These are phyloP conservation scores for Coturnix japonica DNA, from an alignment of 2,113 vertebrate species.

Conservation along the genomic window DNA sequence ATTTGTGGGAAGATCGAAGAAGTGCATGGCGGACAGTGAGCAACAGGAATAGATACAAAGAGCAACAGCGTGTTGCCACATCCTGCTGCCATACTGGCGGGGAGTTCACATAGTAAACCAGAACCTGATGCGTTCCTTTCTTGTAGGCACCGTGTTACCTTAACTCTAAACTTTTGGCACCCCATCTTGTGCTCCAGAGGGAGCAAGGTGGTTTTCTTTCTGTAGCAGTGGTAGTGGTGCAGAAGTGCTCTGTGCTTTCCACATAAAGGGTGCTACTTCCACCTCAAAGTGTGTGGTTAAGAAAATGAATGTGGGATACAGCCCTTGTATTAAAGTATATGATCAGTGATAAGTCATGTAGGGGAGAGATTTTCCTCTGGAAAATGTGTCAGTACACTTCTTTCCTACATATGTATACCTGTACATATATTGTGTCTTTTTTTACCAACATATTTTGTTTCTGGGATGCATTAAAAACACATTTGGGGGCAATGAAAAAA, in stretches of 20 bases:
- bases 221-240: neutral
- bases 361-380: neutral
- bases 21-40: neutral
- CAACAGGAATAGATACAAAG: neutral
- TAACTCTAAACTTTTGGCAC: neutral
- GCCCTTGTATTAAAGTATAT: rapidly evolving
- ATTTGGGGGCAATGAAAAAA: neutral
- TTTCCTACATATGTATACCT: rapidly evolving
- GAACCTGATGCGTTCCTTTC: rapidly evolving
- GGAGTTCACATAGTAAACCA: neutral
- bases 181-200: neutral
- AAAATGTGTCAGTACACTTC: neutral
- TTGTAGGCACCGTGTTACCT: neutral
- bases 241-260: neutral
- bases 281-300: neutral
- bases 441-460: neutral
- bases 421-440: neutral
- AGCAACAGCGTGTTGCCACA: neutral
- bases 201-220: neutral
- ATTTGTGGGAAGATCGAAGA: conserved; percentile 20
- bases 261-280: neutral
- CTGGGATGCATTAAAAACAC: neutral
- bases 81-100: neutral
- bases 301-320: neutral
- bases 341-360: neutral